Conservation (phyloP, 2,888 invertebrate species). For the Dichetophora obliterata region DNA sequence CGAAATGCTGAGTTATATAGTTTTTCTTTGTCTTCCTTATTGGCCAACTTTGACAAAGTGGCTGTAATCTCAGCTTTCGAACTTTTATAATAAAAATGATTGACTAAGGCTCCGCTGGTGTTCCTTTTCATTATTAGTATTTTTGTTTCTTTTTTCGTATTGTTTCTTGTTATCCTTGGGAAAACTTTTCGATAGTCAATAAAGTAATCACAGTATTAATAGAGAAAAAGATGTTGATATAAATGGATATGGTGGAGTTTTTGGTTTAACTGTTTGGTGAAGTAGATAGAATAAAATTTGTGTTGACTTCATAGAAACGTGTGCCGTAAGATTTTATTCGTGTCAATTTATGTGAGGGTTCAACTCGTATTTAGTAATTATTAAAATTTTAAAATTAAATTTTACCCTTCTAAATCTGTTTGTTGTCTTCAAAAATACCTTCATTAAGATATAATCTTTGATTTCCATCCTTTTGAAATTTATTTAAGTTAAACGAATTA, state of each 20-base stretch:
- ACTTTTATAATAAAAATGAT: constrained; percentile 38
- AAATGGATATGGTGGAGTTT: neutral
- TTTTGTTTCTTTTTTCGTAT: neutral
- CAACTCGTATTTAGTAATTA: too few relatives aligned
- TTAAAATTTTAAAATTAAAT: too few relatives aligned
- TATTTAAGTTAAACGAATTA: neutral
- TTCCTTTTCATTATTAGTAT: neutral
- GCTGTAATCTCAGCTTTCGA: constrained; percentile 18
- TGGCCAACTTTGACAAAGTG: constrained; percentile 18
- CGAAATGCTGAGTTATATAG: too few relatives aligned
- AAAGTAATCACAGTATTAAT: constrained; percentile 1
- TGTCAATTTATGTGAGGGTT: too few relatives aligned
- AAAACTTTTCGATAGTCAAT: constrained; percentile 32
- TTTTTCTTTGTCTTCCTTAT: neutral
- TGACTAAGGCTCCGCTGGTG: constrained; percentile 8
- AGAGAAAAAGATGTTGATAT: neutral
- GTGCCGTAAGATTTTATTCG: too few relatives aligned
- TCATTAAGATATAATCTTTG: neutral
- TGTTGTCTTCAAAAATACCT: too few relatives aligned
- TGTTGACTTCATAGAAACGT: neutral
- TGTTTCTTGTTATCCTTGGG: neutral
- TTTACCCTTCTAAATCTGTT: too few relatives aligned
- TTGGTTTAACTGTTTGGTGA: neutral
- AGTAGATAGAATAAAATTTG: neutral
- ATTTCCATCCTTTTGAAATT: neutral